Percentiles rank a stretch among this genome's conserved stretches.
phyloP scores from a whole-genome alignment of 2,113 vertebrate species.

The Xiphophorus couchianus region DNA sequence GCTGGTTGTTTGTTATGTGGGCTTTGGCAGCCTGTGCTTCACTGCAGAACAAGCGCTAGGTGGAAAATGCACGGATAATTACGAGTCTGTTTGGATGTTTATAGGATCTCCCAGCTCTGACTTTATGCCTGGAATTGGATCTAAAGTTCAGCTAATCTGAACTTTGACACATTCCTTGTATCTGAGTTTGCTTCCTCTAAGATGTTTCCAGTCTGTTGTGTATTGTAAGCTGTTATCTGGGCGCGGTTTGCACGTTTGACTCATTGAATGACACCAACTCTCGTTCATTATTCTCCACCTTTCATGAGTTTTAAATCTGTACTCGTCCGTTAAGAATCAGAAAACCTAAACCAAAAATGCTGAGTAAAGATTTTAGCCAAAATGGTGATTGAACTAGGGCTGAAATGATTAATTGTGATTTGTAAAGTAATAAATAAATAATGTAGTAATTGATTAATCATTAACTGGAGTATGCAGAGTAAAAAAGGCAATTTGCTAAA shows the following conservation, averaged over 20 bases:
- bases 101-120: neutral
- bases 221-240: neutral
- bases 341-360: neutral
- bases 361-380: neutral
- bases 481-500: too few relatives aligned
- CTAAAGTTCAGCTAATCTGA: neutral
- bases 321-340: neutral
- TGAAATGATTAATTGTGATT: too few relatives aligned
- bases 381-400: neutral
- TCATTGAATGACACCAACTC: neutral
- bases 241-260: slow-evolving; percentile 9
- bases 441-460: too few relatives aligned
- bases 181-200: neutral
- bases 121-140: neutral
- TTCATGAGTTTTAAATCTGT: neutral
- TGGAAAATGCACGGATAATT: neutral
- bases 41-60: neutral
- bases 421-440: too few relatives aligned
- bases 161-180: slow-evolving; percentile 7
- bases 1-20: neutral
- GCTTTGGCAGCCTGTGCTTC: neutral
- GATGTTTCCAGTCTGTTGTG: neutral
- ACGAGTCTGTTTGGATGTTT: neutral
- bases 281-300: neutral
- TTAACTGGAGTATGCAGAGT: too few relatives aligned